phyloP scores from a whole-genome alignment of 2,797 vertebrate species.

The Rhabdomys pumilio region DNA sequence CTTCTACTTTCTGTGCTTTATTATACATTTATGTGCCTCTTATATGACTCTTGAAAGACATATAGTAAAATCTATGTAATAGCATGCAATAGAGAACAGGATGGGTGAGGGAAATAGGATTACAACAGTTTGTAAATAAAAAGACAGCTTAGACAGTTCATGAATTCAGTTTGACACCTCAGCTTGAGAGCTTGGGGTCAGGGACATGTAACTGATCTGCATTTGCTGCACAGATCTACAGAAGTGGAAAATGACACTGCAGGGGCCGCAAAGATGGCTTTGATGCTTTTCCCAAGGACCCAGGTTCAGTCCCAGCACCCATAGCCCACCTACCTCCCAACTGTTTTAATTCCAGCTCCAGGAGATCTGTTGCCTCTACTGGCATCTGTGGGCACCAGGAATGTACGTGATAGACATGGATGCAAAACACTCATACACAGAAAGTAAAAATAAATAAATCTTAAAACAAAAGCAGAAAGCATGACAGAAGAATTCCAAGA shows the following conservation, averaged over 20 bases:
- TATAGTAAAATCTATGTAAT: background rate
- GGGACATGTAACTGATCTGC: background rate
- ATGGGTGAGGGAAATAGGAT: constrained; percentile 29
- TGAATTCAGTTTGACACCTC: background rate
- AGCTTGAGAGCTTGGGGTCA: background rate
- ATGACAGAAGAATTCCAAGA: background rate
- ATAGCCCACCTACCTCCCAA: background rate
- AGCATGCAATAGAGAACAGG: constrained; percentile 21
- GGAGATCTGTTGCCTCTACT: background rate
- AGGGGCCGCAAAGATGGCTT: background rate
- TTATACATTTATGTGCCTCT: background rate
- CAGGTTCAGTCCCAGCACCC: background rate
- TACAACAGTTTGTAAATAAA: background rate
- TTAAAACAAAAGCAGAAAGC: background rate
- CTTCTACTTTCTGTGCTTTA: constrained; percentile 32
- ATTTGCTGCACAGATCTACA: constrained; percentile 12
- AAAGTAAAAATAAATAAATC: background rate
- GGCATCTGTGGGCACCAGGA: background rate
- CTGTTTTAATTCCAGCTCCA: background rate
- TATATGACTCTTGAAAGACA: background rate
- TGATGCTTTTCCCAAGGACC: background rate
- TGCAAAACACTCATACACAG: background rate
- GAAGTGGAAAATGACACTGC: background rate
- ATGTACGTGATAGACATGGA: background rate
- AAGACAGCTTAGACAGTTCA: constrained; percentile 17